Percentiles rank a stretch among this genome's conserved stretches.
Evolutionary conservation across 2,113 vertebrate species (phyloP).

Genomic region (Lophius piscatorius): DNA sequence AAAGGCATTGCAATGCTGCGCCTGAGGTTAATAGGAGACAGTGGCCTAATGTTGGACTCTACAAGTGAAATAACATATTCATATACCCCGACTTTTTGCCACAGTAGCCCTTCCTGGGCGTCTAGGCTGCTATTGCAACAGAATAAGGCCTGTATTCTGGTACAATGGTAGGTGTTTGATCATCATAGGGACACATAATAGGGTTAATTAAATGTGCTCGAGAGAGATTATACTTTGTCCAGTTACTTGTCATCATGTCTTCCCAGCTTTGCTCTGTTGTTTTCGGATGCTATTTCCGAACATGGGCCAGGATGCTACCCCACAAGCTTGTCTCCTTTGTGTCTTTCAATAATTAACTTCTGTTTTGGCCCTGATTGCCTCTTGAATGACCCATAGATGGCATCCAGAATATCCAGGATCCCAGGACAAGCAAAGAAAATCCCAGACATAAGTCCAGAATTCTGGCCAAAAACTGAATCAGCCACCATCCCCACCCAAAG

Average conservation of each 20-base stretch:
- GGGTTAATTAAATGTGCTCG: slow-evolving; percentile 76
- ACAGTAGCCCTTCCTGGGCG: slow-evolving; percentile 57
- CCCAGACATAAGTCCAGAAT: slow-evolving; percentile 84
- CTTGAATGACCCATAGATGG: slow-evolving; percentile 36
- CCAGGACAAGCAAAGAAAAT: slow-evolving; percentile 79
- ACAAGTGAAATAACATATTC: slow-evolving; percentile 84
- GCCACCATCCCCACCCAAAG: slow-evolving; percentile 89
- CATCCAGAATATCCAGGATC: slow-evolving; percentile 75
- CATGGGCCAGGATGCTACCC: slow-evolving; percentile 77
- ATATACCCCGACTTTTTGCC: slow-evolving; percentile 67
- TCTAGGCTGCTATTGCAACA: slow-evolving; percentile 38
- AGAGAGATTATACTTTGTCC: slow-evolving; percentile 52
- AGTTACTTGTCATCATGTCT: slow-evolving; percentile 86
- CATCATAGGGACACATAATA: slow-evolving; percentile 74
- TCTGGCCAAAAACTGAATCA: slow-evolving; percentile 87
- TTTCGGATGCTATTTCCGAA: slow-evolving; percentile 70
- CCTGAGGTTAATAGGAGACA: slow-evolving; percentile 88
- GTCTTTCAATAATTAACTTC: slow-evolving; percentile 17
- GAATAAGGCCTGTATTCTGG: slow-evolving; percentile 35
- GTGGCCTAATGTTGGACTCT: slow-evolving; percentile 85
- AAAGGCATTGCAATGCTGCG: slow-evolving; percentile 86
- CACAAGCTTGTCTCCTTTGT: slow-evolving; percentile 66
- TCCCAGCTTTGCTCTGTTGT: slow-evolving; percentile 63
- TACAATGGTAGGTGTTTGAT: slow-evolving; percentile 61
- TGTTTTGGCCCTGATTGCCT: slow-evolving; percentile 19